Percentiles rank a stretch among this genome's conserved stretches.
Conservation (phyloP, 2,113 vertebrate genomes). For the Hyperopisus bebe region DNA sequence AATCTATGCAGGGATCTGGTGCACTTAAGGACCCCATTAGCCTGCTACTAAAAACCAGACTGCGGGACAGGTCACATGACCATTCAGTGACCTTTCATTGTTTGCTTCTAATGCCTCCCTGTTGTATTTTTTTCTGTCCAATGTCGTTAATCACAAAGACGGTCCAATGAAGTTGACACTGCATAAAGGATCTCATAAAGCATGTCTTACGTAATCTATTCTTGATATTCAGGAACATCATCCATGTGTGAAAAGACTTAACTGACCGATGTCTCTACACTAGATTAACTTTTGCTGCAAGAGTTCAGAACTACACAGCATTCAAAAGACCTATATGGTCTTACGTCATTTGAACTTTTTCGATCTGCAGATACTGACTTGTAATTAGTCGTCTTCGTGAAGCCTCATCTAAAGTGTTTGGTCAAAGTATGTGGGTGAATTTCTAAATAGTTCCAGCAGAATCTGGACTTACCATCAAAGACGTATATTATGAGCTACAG, state of each 20-base stretch:
- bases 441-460: not conserved
- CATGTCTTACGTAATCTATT: not conserved
- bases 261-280: not conserved
- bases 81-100: not conserved
- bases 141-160: not conserved
- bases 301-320: not conserved
- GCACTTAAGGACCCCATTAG: slow-evolving; percentile 11
- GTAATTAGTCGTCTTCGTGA: not conserved
- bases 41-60: not conserved
- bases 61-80: not conserved
- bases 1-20: not conserved
- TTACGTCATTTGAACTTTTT: not conserved
- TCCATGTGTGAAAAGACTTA: not conserved
- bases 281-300: not conserved
- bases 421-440: not conserved
- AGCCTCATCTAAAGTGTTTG: not conserved
- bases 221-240: not conserved
- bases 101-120: not conserved
- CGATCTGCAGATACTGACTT: not conserved
- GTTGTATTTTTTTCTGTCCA: no score
- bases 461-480: not conserved
- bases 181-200: not conserved
- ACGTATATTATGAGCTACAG: not conserved
- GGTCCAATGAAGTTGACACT: not conserved
- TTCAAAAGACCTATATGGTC: not conserved